These are phyloP conservation scores for Hyperoodon ampullatus DNA, from an alignment of 2,113 vertebrate species.

Conservation along the genomic window DNA sequence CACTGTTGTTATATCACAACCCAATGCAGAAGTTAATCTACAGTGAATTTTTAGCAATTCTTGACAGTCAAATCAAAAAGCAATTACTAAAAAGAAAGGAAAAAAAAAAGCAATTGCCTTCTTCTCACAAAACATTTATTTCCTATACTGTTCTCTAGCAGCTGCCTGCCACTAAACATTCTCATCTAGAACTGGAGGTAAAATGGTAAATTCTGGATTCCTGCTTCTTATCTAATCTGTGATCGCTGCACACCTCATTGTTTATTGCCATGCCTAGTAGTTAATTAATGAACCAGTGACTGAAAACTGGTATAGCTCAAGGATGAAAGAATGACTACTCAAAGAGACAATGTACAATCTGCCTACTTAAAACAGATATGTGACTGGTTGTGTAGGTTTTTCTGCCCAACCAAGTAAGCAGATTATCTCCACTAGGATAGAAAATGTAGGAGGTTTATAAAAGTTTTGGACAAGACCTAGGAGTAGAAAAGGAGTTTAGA, in stretches of 20 bases:
- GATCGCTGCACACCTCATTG: not conserved
- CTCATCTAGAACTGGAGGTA: not conserved
- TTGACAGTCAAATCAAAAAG: slow-evolving; percentile 26
- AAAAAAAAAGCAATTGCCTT: not conserved
- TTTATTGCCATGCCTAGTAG: not conserved
- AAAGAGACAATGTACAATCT: not conserved
- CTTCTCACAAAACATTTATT: slow-evolving; percentile 9
- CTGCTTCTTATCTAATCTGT: not conserved
- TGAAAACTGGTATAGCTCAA: slow-evolving; percentile 25
- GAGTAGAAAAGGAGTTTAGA: slow-evolving; percentile 22
- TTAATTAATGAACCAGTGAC: not conserved
- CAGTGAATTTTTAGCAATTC: not conserved
- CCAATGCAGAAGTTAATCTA: not conserved
- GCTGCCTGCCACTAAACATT: not conserved
- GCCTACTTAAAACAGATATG: not conserved
- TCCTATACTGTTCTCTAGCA: not conserved
- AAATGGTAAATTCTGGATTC: slow-evolving; percentile 22
- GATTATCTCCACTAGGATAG: not conserved
- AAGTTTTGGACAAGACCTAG: slow-evolving; percentile 26
- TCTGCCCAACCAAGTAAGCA: not conserved
- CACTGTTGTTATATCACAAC: not conserved
- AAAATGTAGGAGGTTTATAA: not conserved
- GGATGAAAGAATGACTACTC: slow-evolving; percentile 24
- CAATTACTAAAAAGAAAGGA: not conserved
- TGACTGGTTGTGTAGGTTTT: not conserved